Percentiles rank a stretch among this genome's conserved stretches.
Evolutionary conservation across 2,113 vertebrate species (phyloP).

Genomic region (Pristiophorus japonicus): DNA sequence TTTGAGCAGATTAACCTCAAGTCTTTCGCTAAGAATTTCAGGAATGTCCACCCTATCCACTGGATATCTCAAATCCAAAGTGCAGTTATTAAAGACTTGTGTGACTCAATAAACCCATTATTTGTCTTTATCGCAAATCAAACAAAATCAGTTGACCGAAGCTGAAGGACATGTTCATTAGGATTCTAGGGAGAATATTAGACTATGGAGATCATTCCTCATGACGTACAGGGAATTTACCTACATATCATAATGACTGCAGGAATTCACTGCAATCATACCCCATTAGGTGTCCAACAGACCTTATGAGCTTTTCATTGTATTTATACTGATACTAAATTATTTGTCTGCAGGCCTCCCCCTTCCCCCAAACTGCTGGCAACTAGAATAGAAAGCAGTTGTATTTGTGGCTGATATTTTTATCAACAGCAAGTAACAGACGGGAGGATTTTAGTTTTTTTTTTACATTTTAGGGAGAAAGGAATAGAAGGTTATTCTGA

Average conservation of each 20-base stretch:
- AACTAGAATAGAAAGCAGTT: background rate
- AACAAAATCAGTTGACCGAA: background rate
- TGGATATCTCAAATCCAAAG: constrained; percentile 9
- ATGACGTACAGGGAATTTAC: background rate
- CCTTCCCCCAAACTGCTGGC: background rate
- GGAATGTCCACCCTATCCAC: background rate
- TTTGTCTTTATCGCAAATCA: background rate
- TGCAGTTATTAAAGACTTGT: background rate
- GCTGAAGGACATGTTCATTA: background rate
- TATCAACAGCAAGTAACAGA: background rate
- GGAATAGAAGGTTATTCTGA: background rate
- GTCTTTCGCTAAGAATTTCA: background rate
- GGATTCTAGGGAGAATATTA: background rate
- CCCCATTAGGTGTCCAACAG: background rate
- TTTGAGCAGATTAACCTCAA: background rate
- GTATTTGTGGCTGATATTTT: background rate
- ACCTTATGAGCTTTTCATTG: background rate
- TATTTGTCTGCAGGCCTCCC: background rate
- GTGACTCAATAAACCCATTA: background rate
- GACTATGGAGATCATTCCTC: background rate
- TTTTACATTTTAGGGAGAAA: background rate
- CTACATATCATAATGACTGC: background rate
- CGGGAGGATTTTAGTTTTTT: background rate
- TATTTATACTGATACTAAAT: background rate
- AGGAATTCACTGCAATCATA: too few species aligned